A percentile compares a stretch with the other conserved stretches of the same genome.
phyloP scores from a whole-genome alignment of 2,797 vertebrate genomes.

The Pygocentrus nattereri region DNA sequence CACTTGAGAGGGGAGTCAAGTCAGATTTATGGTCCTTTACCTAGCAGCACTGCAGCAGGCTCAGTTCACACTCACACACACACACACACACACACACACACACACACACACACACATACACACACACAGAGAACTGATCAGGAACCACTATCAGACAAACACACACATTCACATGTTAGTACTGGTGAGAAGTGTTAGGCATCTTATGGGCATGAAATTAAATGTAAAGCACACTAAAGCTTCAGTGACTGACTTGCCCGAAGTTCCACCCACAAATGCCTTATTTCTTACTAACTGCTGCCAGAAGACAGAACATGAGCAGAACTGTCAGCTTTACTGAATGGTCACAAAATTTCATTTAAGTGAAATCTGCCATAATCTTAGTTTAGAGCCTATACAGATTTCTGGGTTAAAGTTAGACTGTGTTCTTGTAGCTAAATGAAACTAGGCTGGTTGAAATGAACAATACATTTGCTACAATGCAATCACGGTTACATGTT shows the following conservation, averaged over 20 bases:
- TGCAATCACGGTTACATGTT: too few species aligned
- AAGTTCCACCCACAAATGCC: neutral
- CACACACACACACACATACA: conserved; percentile 13
- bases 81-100: neutral
- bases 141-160: neutral
- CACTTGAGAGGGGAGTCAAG: conserved; percentile 21
- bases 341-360: too few species aligned
- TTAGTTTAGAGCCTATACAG: too few species aligned
- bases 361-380: too few species aligned
- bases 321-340: too few species aligned
- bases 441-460: too few species aligned
- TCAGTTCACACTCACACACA: conserved; percentile 22
- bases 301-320: neutral
- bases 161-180: conserved; percentile 13
- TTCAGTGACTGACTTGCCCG: neutral
- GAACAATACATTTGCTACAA: too few species aligned
- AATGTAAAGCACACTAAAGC: neutral
- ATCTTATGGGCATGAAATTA: neutral
- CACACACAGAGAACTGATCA: neutral
- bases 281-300: neutral
- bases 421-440: too few species aligned
- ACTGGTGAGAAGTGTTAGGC: neutral
- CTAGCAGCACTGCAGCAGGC: conserved; percentile 36
- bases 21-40: conserved; percentile 56
- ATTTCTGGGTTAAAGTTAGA: too few species aligned